phyloP scores from a whole-genome alignment of 2,888 invertebrate genomes.

The Sinhomidia bicolor region DNA sequence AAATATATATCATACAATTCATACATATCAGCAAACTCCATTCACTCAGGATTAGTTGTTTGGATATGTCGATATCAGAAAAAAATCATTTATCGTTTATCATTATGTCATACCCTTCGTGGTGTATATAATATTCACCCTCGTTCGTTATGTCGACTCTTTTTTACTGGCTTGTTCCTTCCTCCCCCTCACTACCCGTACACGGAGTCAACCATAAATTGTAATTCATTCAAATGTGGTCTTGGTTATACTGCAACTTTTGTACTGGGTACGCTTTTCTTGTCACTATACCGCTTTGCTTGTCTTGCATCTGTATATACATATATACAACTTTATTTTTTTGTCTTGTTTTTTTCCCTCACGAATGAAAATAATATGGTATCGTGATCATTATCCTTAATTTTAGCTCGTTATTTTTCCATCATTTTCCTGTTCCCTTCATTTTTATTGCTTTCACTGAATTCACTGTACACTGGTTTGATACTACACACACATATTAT shows the following conservation, averaged over 20 bases:
- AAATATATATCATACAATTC: no score
- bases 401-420: slow-evolving; percentile 74
- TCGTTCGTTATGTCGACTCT: background rate
- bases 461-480: background rate
- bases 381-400: slow-evolving; percentile 75
- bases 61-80: background rate
- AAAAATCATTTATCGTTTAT: slow-evolving; percentile 11
- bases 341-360: slow-evolving; percentile 32
- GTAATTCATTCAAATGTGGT: slow-evolving; percentile 56
- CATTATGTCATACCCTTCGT: slow-evolving; percentile 7
- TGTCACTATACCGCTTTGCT: background rate
- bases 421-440: slow-evolving; percentile 61
- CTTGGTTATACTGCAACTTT: background rate
- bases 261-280: background rate
- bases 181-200: background rate
- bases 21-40: no score
- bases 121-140: background rate
- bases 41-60: no score
- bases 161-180: slow-evolving; percentile 22
- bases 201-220: background rate
- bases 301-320: background rate
- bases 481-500: background rate
- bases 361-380: slow-evolving; percentile 62
- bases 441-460: slow-evolving; percentile 30
- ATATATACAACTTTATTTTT: background rate